phyloP scores from a whole-genome alignment of 2,797 vertebrate species.

The Labroides dimidiatus region DNA sequence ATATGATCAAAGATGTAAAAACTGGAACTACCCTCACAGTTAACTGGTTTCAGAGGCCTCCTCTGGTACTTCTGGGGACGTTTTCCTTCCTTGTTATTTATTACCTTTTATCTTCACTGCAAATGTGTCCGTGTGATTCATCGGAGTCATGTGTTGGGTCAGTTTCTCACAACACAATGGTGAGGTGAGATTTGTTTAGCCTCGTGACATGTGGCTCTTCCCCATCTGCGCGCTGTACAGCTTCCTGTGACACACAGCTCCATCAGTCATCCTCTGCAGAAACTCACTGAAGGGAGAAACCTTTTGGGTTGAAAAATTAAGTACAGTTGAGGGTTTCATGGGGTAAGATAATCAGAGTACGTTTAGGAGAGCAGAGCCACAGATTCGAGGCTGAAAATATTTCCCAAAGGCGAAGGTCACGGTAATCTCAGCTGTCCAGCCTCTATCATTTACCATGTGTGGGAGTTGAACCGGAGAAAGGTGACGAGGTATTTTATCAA shows the following conservation, averaged over 20 bases:
- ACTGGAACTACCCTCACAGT: neutral
- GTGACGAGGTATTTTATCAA: slow-evolving; percentile 64
- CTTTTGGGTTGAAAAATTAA: slow-evolving; percentile 27
- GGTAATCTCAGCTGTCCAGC: slow-evolving; percentile 39
- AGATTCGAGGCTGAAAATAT: slow-evolving; percentile 36
- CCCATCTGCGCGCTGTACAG: slow-evolving; percentile 42
- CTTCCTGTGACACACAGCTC: slow-evolving; percentile 54
- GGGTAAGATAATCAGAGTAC: slow-evolving; percentile 24
- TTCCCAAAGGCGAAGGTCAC: slow-evolving; percentile 43
- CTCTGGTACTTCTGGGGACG: slow-evolving; percentile 21
- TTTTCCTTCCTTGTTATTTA: slow-evolving; percentile 40
- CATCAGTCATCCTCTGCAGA: slow-evolving; percentile 37
- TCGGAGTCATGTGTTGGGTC: slow-evolving; percentile 44
- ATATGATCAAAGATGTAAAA: neutral
- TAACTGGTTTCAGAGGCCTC: slow-evolving; percentile 37
- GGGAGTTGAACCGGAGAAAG: slow-evolving; percentile 47
- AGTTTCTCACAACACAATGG: slow-evolving; percentile 54
- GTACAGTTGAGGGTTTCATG: slow-evolving; percentile 21
- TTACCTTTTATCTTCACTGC: slow-evolving; percentile 46
- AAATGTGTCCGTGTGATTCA: slow-evolving; percentile 58
- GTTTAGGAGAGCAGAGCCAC: slow-evolving; percentile 17
- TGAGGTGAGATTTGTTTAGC: slow-evolving; percentile 53
- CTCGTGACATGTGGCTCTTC: slow-evolving; percentile 37
- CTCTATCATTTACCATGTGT: slow-evolving; percentile 46
- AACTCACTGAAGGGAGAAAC: slow-evolving; percentile 30